A percentile compares a stretch with the other conserved stretches of the same genome.
Conservation (phyloP, 1,140 invertebrate species). For the Leguminivora glycinivorella region DNA sequence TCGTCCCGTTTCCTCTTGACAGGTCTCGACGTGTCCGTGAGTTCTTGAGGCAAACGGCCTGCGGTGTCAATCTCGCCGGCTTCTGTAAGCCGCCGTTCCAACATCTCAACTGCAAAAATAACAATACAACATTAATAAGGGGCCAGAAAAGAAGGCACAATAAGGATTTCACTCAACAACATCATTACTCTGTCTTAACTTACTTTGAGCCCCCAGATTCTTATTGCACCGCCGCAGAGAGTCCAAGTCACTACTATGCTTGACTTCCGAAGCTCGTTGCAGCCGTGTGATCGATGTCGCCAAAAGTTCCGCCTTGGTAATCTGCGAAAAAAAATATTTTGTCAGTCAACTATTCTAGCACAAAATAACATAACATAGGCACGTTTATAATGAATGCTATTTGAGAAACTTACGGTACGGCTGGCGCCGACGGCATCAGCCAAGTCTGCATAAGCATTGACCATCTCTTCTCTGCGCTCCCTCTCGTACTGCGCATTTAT, state of each 20-base stretch:
- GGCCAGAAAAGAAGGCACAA: too few species aligned
- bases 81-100: too few species aligned
- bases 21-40: too few species aligned
- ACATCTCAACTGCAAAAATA: too few species aligned
- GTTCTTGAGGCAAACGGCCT: too few species aligned
- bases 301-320: conserved; percentile 39
- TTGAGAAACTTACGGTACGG: conserved; percentile 38
- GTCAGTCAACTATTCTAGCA: too few species aligned
- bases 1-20: too few species aligned
- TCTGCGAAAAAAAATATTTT: conserved; percentile 37
- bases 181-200: too few species aligned
- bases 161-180: too few species aligned
- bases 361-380: too few species aligned
- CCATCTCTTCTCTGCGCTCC: conserved; percentile 45
- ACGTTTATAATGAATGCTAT: background rate
- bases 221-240: conserved; percentile 37
- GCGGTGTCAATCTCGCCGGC: too few species aligned
- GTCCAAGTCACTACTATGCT: conserved; percentile 35
- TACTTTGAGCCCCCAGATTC: conserved; percentile 43
- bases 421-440: conserved; percentile 42
- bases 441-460: conserved; percentile 42
- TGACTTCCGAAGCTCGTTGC: conserved; percentile 29
- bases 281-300: conserved; percentile 38
- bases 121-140: too few species aligned
- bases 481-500: conserved; percentile 56